Evolutionary conservation across 1,140 invertebrate genomes (phyloP).

Genomic region (Calephelis nemesis): DNA sequence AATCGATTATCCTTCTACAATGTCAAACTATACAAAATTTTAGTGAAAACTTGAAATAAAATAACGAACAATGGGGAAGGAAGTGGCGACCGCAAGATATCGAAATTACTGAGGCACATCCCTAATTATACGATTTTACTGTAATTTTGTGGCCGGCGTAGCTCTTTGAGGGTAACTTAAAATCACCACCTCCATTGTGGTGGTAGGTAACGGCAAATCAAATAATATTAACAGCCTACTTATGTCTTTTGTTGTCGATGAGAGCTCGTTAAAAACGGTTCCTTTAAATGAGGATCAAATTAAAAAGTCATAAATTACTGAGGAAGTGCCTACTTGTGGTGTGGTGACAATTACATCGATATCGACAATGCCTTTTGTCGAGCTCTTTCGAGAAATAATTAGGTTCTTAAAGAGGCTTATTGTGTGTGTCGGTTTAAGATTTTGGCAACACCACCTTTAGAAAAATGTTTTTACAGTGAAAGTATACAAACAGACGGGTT

Average conservation of each 20-base stretch:
- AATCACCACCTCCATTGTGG: conserved; percentile 60
- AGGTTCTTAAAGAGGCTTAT: conserved; percentile 1
- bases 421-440: neutral
- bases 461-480: neutral
- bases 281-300: conserved; percentile 38
- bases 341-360: conserved; percentile 24
- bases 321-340: conserved; percentile 36
- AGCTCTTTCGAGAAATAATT: conserved; percentile 2
- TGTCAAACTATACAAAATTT: conserved; percentile 31
- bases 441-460: neutral
- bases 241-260: conserved; percentile 41
- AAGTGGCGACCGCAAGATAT: conserved; percentile 63
- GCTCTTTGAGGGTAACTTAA: conserved; percentile 39
- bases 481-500: neutral
- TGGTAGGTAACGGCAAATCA: conserved; percentile 55
- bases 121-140: conserved; percentile 69
- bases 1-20: conserved; percentile 60
- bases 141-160: conserved; percentile 61
- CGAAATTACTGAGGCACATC: conserved; percentile 58
- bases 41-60: conserved; percentile 39
- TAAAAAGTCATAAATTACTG: conserved; percentile 53
- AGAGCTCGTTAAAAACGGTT: conserved; percentile 49
- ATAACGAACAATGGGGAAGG: conserved; percentile 63
- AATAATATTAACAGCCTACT: conserved; percentile 53
- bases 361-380: conserved; percentile 16